Percentiles rank a stretch among this genome's conserved stretches.
phyloP scores from a whole-genome alignment of 53 echinoderm and acorn worm genomes.

The Luidia sarsii region DNA sequence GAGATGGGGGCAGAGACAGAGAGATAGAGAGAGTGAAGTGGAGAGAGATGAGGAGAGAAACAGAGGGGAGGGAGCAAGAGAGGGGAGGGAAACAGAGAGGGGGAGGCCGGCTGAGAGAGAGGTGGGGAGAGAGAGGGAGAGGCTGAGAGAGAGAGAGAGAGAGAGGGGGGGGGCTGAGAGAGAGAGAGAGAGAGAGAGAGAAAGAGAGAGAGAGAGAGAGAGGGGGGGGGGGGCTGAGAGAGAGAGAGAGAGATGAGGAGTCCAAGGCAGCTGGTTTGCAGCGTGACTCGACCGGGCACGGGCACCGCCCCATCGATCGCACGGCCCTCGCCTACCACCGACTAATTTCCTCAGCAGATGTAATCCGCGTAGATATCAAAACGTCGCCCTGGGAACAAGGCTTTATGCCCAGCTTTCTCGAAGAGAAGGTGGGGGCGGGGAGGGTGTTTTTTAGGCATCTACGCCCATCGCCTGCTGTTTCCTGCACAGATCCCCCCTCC shows the following conservation, averaged over 20 bases:
- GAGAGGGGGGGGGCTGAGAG: not conserved
- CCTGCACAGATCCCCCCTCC: too few relatives aligned
- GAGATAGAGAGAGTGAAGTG: too few relatives aligned
- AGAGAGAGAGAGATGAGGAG: too few relatives aligned
- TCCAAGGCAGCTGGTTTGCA: conserved; percentile 25
- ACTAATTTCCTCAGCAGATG: conserved; percentile 59
- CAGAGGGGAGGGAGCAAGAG: too few relatives aligned
- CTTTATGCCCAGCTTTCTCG: not conserved
- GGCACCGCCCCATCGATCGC: conserved; percentile 10
- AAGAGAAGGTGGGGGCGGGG: too few relatives aligned
- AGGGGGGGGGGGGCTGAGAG: not conserved
- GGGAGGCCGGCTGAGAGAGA: too few relatives aligned
- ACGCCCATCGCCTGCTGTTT: too few relatives aligned
- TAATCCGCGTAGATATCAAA: conserved; percentile 49
- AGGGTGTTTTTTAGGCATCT: too few relatives aligned
- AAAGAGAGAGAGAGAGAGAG: conserved; percentile 28
- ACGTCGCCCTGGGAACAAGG: not conserved
- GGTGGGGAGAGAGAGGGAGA: not conserved
- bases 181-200: conserved; percentile 12
- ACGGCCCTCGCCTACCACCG: conserved; percentile 24
- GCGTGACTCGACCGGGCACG: not conserved
- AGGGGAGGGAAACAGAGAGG: too few relatives aligned
- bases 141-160: not conserved
- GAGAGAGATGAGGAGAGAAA: too few relatives aligned
- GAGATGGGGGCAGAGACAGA: too few relatives aligned